Evolutionary conservation across 2,888 invertebrate species (phyloP), one percentile per base, ranked within the genome.

Genomic region (Pollenia amentaria): DNA sequence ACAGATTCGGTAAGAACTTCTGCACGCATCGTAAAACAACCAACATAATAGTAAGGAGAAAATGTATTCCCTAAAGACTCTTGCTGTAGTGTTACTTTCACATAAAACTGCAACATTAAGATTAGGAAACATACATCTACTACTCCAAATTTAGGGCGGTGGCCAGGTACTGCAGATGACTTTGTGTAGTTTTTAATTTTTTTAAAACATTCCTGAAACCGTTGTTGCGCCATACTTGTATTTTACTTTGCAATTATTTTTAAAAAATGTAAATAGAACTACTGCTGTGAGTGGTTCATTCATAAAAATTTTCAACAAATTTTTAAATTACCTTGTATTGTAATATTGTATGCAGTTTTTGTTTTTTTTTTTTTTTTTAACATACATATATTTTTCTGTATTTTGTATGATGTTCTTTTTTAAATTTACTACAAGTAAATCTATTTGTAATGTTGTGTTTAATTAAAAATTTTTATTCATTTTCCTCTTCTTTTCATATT

Each of bases 11-110:
- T 90, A 1, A 91, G 89, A 18, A 93, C 78, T 82, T 93, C 92
- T 14, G 91, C 90, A 9, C 92, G 90, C 1, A 90, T 91, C 40
- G 90, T 89, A 81, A 90, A 93, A 80, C 93, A 93, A 42, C 93
- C 93, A 2, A 93, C 89, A 53, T 93, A 93, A 65, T 89, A 90
- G 82, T 92, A 93, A 0, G 90, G 84, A 0, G 90, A 84, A 57
- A 87, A 89, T 29, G 69, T 77, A 14, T 69, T 81, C 29, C n/a
- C 48, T 29, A 55, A 21, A 53, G 29, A n/a, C 9, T 55, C 77
- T 65, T 40, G 53, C 29, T 51, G 70, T 42, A 77, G 55, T 4
- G 77, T 70, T 1, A 44, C 40, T 9, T 14, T n/a, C 7, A 65
- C 16, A 38, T 53, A n/a, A 51, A 14, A 73, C 12, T 84, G 80